phyloP scores from a whole-genome alignment of 2,113 vertebrate species.

The Rhinopomastus cyanomelas region DNA sequence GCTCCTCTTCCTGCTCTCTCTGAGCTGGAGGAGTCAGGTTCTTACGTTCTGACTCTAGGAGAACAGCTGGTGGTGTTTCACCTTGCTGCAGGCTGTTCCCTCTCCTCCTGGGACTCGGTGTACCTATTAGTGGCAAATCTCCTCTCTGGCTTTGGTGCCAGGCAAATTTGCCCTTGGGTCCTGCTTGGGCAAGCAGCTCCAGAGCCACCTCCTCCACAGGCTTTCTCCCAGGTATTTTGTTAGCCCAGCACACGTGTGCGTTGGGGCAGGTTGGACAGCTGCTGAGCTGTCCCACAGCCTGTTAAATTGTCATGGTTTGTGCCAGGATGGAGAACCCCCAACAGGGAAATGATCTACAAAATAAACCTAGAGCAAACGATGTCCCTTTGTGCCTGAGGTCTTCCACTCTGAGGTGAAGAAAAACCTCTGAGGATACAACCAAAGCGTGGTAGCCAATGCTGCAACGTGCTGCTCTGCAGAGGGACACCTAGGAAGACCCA shows the following conservation, averaged over 20 bases:
- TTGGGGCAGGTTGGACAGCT: neutral
- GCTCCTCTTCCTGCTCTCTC: neutral
- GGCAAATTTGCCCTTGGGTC: neutral
- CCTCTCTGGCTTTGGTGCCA: neutral
- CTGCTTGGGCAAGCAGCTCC: neutral
- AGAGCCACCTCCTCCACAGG: neutral
- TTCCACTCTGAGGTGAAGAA: neutral
- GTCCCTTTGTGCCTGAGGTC: rapidly evolving
- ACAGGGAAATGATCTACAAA: neutral
- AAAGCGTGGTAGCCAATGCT: neutral
- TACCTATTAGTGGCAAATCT: neutral
- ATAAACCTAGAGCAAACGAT: neutral
- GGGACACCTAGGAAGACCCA: neutral
- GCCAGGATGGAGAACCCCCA: neutral
- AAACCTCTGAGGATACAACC: neutral
- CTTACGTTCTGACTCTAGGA: neutral
- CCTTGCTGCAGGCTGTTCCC: neutral
- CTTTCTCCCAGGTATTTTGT: neutral
- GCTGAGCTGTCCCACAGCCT: neutral
- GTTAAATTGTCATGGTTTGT: neutral
- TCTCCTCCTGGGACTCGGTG: neutral
- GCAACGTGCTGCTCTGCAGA: neutral
- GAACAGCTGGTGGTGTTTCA: neutral
- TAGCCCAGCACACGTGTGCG: neutral
- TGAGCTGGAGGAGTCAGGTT: neutral